Conservation (phyloP, 37 sponge, comb jelly and placozoan genomes). For the Dysidea cf. avara region DNA sequence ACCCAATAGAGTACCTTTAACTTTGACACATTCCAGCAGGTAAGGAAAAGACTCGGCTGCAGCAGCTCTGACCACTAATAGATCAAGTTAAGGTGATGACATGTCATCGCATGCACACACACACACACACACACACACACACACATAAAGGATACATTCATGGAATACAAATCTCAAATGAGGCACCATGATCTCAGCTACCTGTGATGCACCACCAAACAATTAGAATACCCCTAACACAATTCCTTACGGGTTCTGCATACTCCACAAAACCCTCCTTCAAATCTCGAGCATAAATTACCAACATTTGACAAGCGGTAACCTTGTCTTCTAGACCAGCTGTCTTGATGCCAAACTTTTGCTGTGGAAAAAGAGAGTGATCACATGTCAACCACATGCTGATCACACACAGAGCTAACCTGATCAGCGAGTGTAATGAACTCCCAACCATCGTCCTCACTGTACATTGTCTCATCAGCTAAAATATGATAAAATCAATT, state of each 20-base stretch:
- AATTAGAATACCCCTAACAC: neutral
- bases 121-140: neutral
- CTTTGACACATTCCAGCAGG: slow-evolving; percentile 85
- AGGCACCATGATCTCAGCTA: slow-evolving; percentile 90
- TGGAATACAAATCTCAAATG: slow-evolving; percentile 94
- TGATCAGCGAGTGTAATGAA: slow-evolving; percentile 96
- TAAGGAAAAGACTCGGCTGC: slow-evolving; percentile 95
- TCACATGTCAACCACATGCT: too few species aligned
- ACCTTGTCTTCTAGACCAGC: slow-evolving; percentile 97
- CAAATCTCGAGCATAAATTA: slow-evolving; percentile 96
- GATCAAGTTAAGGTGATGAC: too few species aligned
- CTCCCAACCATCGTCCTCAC: slow-evolving; percentile 96
- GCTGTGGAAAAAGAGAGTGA: slow-evolving; percentile 31
- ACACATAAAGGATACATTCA: slow-evolving; percentile 55
- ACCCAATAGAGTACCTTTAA: slow-evolving; percentile 58
- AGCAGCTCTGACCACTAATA: slow-evolving; percentile 77
- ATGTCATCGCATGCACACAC: neutral
- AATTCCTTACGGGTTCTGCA: slow-evolving; percentile 68
- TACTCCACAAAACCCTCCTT: slow-evolving; percentile 94
- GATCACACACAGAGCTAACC: slow-evolving; percentile 24
- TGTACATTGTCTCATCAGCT: slow-evolving; percentile 79
- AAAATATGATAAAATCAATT: slow-evolving; percentile 7
- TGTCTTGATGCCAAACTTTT: slow-evolving; percentile 97
- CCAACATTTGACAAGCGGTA: slow-evolving; percentile 99
- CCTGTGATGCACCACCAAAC: slow-evolving; percentile 17